phyloP scores from a whole-genome alignment of 2,888 invertebrate genomes.

The Ophonus ardosiacus region DNA sequence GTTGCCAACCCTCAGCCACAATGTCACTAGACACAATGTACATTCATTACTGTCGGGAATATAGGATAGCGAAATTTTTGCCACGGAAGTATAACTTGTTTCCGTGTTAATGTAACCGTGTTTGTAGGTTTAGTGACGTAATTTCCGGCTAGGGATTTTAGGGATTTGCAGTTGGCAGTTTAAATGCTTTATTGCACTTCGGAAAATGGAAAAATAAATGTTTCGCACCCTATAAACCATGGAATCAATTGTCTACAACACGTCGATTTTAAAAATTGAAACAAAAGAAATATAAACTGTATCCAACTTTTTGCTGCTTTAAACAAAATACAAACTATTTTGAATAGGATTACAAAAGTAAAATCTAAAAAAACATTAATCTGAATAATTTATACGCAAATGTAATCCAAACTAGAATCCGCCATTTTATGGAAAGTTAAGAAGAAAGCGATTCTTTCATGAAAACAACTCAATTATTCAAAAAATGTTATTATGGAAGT shows the following conservation, averaged over 20 bases:
- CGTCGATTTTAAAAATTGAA: not conserved
- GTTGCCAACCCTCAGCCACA: slow-evolving; percentile 9
- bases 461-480: slow-evolving; percentile 46
- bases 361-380: slow-evolving; percentile 8
- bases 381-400: slow-evolving; percentile 24
- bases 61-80: slow-evolving; percentile 13
- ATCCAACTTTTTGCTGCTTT: not conserved
- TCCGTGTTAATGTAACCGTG: slow-evolving; percentile 44
- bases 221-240: not conserved
- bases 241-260: not conserved
- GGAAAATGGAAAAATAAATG: slow-evolving; percentile 25
- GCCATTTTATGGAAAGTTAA: slow-evolving; percentile 33
- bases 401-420: not conserved
- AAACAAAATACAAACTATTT: not conserved
- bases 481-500: slow-evolving; percentile 46
- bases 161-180: slow-evolving; percentile 37
- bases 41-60: slow-evolving; percentile 5
- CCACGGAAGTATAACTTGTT: slow-evolving; percentile 32
- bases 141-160: slow-evolving; percentile 39
- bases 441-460: slow-evolving; percentile 14
- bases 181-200: slow-evolving; percentile 35
- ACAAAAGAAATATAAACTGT: not conserved
- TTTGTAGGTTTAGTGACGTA: slow-evolving; percentile 31
- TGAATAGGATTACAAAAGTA: not conserved
- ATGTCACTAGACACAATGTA: slow-evolving; percentile 4